Conservation (phyloP, 2,888 invertebrate genomes). For the Bembecia ichneumoniformis region DNA sequence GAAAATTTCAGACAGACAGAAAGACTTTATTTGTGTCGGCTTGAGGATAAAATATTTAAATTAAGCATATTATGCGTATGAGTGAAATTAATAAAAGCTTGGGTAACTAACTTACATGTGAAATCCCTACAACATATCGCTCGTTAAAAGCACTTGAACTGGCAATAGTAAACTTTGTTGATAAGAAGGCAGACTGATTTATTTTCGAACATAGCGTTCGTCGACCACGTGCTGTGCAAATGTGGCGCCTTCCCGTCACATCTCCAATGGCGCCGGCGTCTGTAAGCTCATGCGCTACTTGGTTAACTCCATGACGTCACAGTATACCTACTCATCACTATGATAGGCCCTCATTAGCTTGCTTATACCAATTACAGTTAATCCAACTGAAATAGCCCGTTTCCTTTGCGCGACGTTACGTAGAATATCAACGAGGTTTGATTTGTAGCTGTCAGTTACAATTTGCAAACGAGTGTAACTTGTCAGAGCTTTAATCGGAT, state of each 20-base stretch:
- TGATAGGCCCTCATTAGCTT: slow-evolving; percentile 1
- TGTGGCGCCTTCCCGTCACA: slow-evolving; percentile 43
- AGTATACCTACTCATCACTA: not conserved
- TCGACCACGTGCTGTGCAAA: slow-evolving; percentile 62
- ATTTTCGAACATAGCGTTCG: slow-evolving; percentile 39
- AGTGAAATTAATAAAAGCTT: too few relatives aligned
- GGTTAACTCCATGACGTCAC: not conserved
- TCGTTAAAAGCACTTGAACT: slow-evolving; percentile 18
- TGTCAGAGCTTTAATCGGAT: slow-evolving; percentile 44
- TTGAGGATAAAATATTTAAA: too few relatives aligned
- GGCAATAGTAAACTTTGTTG: slow-evolving; percentile 17
- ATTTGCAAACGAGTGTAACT: slow-evolving; percentile 62
- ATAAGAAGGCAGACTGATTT: slow-evolving; percentile 50
- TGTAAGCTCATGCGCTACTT: not conserved
- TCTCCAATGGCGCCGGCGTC: slow-evolving; percentile 42
- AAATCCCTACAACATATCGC: too few relatives aligned
- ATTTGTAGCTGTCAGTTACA: slow-evolving; percentile 55
- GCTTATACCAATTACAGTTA: slow-evolving; percentile 20
- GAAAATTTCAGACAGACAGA: too few relatives aligned
- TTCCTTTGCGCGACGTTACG: slow-evolving; percentile 21
- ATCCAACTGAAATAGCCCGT: slow-evolving; percentile 22
- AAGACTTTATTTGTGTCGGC: too few relatives aligned
- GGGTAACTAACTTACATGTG: too few relatives aligned
- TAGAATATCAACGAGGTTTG: slow-evolving; percentile 32
- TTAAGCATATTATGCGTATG: too few relatives aligned